Evolutionary conservation across 2,113 vertebrate genomes (phyloP), one percentile per base, ranked within the genome.

Genomic region (Vidua macroura): DNA sequence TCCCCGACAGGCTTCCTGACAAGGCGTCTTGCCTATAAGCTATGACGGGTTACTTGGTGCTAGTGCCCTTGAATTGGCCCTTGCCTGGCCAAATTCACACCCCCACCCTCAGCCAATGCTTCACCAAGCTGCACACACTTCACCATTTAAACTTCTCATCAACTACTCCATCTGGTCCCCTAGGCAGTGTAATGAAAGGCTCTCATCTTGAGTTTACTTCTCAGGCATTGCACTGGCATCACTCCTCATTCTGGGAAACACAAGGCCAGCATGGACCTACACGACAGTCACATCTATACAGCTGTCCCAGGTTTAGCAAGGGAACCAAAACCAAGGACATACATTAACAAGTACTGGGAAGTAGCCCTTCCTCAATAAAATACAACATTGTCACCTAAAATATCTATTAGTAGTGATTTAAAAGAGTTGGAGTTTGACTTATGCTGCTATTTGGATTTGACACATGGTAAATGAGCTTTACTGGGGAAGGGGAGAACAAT

Each of bases 381-480:
- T 79, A 94, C 51, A 96, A 94, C 58, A 86, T 28, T 91, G 83
- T 91, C 91, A 93, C 72, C 95, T 97, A 90, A 96, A 96, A 96
- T 95, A 96, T 24, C 35, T 78, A 81, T 96, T 88, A 87, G 91
- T 92, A 95, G 33, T 95, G 67, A 93, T 96, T 95, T 96, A 79
- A 60, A 87, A 93, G 52, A 96, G 48, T 75, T 95, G 49, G 66
- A 82, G 58, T 90, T 30, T 33, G 37, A 96, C 67, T 95, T 95
- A 58, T 48, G 31, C 6, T 80, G 83, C 83, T 90, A 84, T 95
- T 88, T 92, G 89, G 97, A 97, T 96, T 96, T 49, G 63, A 96
- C 86, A 82, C 37, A 35, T 41, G 28, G 69, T 94, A 95, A 96
- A 92, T 93, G 33, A 96, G 33, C 62, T 15, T 90, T 93, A 83